Percentiles rank a stretch among this genome's conserved stretches.
Evolutionary conservation across 2,888 invertebrate species (phyloP).

Genomic region (Pristionchus exspectatus): DNA sequence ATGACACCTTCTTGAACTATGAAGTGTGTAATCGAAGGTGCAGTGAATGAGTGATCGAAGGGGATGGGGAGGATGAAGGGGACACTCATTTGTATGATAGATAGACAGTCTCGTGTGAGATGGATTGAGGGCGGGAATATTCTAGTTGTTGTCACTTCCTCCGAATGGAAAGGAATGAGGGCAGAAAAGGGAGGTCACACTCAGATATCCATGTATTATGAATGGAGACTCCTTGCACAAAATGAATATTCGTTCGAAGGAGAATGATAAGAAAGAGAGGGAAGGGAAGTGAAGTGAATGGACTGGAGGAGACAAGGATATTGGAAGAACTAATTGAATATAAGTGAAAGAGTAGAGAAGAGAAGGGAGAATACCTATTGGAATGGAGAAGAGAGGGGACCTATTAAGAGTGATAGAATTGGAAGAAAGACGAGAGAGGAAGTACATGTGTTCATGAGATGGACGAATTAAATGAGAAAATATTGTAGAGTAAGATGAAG

Average conservation of each 20-base stretch:
- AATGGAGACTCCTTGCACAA: neutral
- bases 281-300: neutral
- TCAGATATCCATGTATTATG: neutral
- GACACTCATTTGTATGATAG: neutral
- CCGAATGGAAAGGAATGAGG: conserved; percentile 9
- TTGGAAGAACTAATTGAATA: conserved; percentile 26
- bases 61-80: neutral
- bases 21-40: conserved; percentile 39
- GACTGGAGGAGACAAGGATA: conserved; percentile 9
- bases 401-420: conserved; percentile 20
- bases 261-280: conserved; percentile 34
- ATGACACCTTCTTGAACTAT: neutral
- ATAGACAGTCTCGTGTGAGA: conserved; percentile 7
- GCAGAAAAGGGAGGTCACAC: conserved; percentile 4
- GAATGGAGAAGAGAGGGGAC: neutral
- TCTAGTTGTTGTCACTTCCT: conserved; percentile 33
- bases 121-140: conserved; percentile 4
- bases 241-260: neutral
- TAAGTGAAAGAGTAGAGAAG: conserved; percentile 12
- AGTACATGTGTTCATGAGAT: neutral
- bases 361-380: neutral
- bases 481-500: neutral
- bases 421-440: neutral
- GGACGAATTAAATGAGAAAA: conserved; percentile 2
- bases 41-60: neutral